Evolutionary conservation across 2,797 vertebrate species (phyloP).

Genomic region (Lagodon rhomboides): DNA sequence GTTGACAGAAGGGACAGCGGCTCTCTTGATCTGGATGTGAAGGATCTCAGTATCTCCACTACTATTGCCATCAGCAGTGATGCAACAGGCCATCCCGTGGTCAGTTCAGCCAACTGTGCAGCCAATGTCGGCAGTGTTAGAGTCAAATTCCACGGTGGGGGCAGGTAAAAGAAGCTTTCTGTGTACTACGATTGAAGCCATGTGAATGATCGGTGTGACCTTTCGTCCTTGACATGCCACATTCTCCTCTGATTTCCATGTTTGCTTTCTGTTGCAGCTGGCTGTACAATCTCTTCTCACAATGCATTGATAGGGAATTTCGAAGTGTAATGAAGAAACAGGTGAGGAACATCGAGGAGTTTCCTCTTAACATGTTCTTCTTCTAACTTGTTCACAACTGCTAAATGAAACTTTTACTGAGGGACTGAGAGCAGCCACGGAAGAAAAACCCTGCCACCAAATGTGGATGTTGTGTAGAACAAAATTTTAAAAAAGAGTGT

Average conservation of each 20-base stretch:
- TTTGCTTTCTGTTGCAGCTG: conserved; percentile 75
- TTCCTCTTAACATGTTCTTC: no score
- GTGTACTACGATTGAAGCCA: background rate
- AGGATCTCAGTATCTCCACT: conserved; percentile 65
- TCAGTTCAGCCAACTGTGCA: conserved; percentile 70
- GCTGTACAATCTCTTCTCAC: conserved; percentile 85
- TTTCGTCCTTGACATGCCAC: background rate
- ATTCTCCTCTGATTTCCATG: background rate
- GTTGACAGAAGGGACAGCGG: conserved; percentile 80
- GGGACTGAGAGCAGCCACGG: no score
- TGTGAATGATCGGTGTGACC: background rate
- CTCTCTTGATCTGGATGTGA: conserved; percentile 81
- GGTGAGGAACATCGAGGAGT: conserved; percentile 59
- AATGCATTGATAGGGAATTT: conserved; percentile 73
- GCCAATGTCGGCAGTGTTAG: conserved; percentile 61
- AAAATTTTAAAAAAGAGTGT: no score
- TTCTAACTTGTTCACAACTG: no score
- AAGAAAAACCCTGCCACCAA: no score
- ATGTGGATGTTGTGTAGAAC: no score
- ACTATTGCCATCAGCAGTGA: conserved; percentile 77
- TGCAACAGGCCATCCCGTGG: conserved; percentile 77
- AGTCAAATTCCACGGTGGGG: conserved; percentile 83
- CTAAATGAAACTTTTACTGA: no score
- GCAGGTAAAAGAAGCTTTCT: conserved; percentile 72
- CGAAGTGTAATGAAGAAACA: conserved; percentile 69